phyloP scores from a whole-genome alignment of 2,113 vertebrate species.

The Cromileptes altivelis region DNA sequence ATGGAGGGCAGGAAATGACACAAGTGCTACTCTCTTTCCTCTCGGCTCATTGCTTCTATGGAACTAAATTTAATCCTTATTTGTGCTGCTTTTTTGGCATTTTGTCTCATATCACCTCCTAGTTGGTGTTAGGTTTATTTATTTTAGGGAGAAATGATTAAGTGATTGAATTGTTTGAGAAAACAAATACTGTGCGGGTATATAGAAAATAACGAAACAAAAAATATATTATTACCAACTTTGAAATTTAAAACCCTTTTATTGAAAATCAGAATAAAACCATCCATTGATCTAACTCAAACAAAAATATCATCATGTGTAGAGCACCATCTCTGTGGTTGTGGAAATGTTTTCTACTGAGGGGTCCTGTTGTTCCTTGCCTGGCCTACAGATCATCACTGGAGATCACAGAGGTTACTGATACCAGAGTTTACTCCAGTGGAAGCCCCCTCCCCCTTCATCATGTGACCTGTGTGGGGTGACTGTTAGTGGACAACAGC shows the following conservation, averaged over 20 bases:
- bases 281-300: not conserved
- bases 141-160: not conserved
- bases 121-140: not conserved
- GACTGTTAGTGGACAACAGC: slow-evolving; percentile 65
- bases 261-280: not conserved
- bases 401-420: slow-evolving; percentile 76
- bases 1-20: slow-evolving; percentile 35
- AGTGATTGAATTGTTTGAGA: not conserved
- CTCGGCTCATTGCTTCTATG: not conserved
- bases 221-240: not conserved
- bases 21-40: not conserved
- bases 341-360: slow-evolving; percentile 41
- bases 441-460: slow-evolving; percentile 21
- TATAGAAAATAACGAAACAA: not conserved
- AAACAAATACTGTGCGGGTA: not conserved
- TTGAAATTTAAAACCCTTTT: not conserved
- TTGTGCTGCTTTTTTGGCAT: not conserved
- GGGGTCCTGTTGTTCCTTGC: slow-evolving; percentile 50
- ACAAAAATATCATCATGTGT: slow-evolving; percentile 9
- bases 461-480: slow-evolving; percentile 69
- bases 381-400: slow-evolving; percentile 48
- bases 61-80: not conserved
- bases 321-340: not conserved
- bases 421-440: slow-evolving; percentile 68
- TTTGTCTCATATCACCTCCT: not conserved